Evolutionary conservation across 1,140 invertebrate species (phyloP), one percentile per base, ranked within the genome.

Genomic region (Muscidifurax raptorellus): DNA sequence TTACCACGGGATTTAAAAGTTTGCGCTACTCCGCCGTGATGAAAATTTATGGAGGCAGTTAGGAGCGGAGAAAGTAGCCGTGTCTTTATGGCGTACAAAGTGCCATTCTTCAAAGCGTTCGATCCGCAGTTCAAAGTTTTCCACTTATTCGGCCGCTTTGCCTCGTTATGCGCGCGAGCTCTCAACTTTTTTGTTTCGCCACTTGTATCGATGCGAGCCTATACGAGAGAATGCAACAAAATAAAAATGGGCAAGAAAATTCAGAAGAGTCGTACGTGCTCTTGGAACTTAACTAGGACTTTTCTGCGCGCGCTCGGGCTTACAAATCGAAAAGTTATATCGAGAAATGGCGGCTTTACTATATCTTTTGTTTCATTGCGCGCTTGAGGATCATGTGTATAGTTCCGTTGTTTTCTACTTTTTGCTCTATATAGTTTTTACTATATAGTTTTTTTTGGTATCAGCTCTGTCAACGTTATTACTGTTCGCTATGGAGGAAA

Each of bases 11-110:
- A 81, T 74, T 81, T 52, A 71, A 72, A 80, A 72, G 66, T 80
- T 71, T 72, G n/a, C 30, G 9, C 32, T 40, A n/a, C 32, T 22
- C 13, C 13, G 13, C 13, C 13, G 2, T 32, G 36, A 80, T 69
- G 64, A 80, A 80, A 69, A 80, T 80, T 80, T 80, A 80, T 80
- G 64, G 52, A 36, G 5, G 10, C 25, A 44, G 30, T 69, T 80
- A 36, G 28, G 22, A 64, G 59, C 5, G 13, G 28, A 9, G 30
- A 64, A 64, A 27, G 28, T 32, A 10, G 13, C 30, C 1, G 13
- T 6, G 10, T 76, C 44, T 76, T 36, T 25, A 6, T 59, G 13
- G 44, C 44, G 44, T 2, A 18, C 44, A 3, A 9, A 7, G 36
- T 40, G 7, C 36, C 59, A 64, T 64, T n/a, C 59, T 66, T 66